phyloP scores from a whole-genome alignment of 1,140 invertebrate genomes.

The Aphis gossypii region DNA sequence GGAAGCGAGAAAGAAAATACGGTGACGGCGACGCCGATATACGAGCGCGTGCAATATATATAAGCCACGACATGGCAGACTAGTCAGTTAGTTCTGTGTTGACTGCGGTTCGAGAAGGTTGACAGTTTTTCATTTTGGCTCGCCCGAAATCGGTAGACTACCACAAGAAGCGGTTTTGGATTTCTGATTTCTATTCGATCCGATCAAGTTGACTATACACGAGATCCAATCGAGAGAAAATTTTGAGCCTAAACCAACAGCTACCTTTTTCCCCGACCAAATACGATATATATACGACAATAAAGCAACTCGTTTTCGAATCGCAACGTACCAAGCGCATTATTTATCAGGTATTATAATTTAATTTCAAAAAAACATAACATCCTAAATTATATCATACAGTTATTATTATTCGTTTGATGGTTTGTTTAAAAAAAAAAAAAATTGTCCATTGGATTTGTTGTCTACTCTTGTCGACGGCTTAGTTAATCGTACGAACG shows the following conservation, averaged over 20 bases:
- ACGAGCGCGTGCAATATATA: not conserved
- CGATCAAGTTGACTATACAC: not conserved
- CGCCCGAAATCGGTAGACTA: constrained; percentile 30
- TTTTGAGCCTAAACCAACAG: constrained; percentile 14
- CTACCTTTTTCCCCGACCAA: constrained; percentile 27
- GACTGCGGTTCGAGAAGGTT: constrained; percentile 58
- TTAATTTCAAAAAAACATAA: not conserved
- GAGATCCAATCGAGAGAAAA: constrained; percentile 14
- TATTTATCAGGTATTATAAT: constrained; percentile 39
- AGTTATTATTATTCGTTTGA: not conserved
- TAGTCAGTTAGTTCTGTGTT: constrained; percentile 51
- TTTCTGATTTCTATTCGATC: constrained; percentile 38
- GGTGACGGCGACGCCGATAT: not conserved
- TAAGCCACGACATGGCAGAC: not conserved
- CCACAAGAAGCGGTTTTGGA: not conserved
- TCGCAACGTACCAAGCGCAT: constrained; percentile 17
- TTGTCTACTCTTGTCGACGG: not conserved
- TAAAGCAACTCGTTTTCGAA: constrained; percentile 9
- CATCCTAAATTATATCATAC: not conserved
- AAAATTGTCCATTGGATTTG: not conserved
- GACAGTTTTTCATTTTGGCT: constrained; percentile 49
- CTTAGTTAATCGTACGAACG: not conserved
- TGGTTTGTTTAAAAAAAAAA: not conserved
- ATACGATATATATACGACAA: not conserved
- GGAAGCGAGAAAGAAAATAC: not conserved